A percentile compares a stretch with the other conserved stretches of the same genome.
These are phyloP conservation scores for Pteria penguin DNA, from an alignment of 2,888 invertebrate genomes.

Conservation along the genomic window DNA sequence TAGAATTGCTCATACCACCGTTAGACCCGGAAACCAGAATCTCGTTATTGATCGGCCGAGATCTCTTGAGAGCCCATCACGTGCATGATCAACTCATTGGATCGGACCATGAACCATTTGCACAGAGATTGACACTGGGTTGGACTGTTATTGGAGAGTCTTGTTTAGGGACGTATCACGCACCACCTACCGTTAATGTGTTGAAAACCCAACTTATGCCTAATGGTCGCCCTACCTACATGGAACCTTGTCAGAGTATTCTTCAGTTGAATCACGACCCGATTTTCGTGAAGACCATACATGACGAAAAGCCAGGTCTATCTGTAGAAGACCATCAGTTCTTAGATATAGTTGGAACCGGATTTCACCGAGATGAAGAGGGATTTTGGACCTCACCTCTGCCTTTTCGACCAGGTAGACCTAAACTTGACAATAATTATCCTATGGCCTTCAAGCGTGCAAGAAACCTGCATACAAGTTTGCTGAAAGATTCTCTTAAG, in stretches of 20 bases:
- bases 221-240: background rate
- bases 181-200: background rate
- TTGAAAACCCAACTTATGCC: background rate
- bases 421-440: conserved; percentile 41
- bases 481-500: conserved; percentile 33
- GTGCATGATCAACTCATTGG: conserved; percentile 38
- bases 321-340: conserved; percentile 49
- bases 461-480: conserved; percentile 34
- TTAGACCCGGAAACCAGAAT: conserved; percentile 38
- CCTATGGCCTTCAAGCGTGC: conserved; percentile 39
- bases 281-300: conserved; percentile 28
- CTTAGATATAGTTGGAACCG: conserved; percentile 34
- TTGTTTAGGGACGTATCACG: conserved; percentile 31
- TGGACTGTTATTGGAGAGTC: conserved; percentile 41
- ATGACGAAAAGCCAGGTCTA: conserved; percentile 42
- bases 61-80: conserved; percentile 40
- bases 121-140: conserved; percentile 36
- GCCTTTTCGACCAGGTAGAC: conserved; percentile 40
- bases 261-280: background rate
- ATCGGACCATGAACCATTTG: conserved; percentile 33
- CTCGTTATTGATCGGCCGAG: conserved; percentile 42
- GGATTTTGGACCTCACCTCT: conserved; percentile 49
- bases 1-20: conserved; percentile 41
- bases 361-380: conserved; percentile 27
- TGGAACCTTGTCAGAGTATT: conserved; percentile 8